These are phyloP conservation scores for Calonectris borealis DNA, from an alignment of 2,113 vertebrate species.

Conservation along the genomic window DNA sequence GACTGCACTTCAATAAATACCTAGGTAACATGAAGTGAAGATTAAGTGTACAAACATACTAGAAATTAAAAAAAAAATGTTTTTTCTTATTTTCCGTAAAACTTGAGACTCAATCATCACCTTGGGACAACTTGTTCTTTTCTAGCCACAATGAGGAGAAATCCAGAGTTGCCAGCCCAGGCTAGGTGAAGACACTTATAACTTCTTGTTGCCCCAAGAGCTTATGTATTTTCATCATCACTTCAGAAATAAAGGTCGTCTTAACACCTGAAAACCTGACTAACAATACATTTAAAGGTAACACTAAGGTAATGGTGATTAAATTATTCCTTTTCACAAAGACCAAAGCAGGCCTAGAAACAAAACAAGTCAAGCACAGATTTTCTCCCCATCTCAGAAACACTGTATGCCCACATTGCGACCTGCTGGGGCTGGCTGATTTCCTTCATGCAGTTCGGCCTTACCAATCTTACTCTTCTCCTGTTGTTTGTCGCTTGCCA, in stretches of 20 bases:
- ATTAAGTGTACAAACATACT: neutral
- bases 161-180: neutral
- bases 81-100: neutral
- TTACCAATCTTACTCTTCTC: neutral
- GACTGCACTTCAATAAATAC: neutral
- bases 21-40: neutral
- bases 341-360: neutral
- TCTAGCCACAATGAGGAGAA: neutral
- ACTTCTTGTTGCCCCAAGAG: neutral
- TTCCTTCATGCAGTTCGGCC: neutral
- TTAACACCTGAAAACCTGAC: neutral
- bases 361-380: neutral
- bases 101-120: neutral
- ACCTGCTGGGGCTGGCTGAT: neutral
- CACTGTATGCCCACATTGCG: fast-evolving
- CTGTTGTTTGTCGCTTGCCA: neutral
- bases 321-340: neutral
- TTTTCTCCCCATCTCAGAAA: neutral
- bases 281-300: neutral
- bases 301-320: neutral
- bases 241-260: neutral
- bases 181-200: neutral
- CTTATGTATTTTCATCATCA: neutral
- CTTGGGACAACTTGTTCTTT: neutral
- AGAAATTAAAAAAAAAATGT: neutral